phyloP scores from a whole-genome alignment of 2,888 invertebrate species.

The Xanthostigma xanthostigma region DNA sequence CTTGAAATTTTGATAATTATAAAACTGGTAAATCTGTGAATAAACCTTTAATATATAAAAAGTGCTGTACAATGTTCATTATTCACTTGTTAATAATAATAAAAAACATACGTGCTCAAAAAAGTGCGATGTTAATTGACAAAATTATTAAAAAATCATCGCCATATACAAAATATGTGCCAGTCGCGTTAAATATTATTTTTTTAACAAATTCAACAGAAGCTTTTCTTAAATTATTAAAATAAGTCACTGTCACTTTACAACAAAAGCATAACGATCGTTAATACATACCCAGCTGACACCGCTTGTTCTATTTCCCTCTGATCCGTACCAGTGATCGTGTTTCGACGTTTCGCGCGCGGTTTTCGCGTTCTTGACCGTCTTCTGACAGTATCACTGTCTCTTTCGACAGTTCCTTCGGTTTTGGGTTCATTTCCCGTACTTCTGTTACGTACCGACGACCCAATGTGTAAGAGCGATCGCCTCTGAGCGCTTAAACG shows the following conservation, averaged over 20 bases:
- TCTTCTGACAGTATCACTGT: slow-evolving; percentile 36
- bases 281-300: slow-evolving; percentile 53
- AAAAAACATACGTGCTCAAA: no score
- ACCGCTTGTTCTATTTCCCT: slow-evolving; percentile 77
- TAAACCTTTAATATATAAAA: no score
- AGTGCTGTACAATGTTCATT: no score
- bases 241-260: no score
- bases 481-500: slow-evolving; percentile 76
- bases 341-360: slow-evolving; percentile 74
- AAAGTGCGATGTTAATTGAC: background rate
- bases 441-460: slow-evolving; percentile 14
- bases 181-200: background rate
- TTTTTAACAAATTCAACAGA: background rate
- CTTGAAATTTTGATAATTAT: no score
- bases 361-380: slow-evolving; percentile 59
- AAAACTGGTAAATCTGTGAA: no score
- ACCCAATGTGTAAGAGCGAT: slow-evolving; percentile 46
- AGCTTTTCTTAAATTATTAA: no score
- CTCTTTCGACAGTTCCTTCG: background rate
- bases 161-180: slow-evolving; percentile 1
- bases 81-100: no score
- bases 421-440: slow-evolving; percentile 8
- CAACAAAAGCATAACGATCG: no score
- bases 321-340: slow-evolving; percentile 80
- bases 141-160: background rate